These are phyloP conservation scores for Lepidurus arcticus DNA, from an alignment of 1,140 invertebrate genomes.

Conservation along the genomic window DNA sequence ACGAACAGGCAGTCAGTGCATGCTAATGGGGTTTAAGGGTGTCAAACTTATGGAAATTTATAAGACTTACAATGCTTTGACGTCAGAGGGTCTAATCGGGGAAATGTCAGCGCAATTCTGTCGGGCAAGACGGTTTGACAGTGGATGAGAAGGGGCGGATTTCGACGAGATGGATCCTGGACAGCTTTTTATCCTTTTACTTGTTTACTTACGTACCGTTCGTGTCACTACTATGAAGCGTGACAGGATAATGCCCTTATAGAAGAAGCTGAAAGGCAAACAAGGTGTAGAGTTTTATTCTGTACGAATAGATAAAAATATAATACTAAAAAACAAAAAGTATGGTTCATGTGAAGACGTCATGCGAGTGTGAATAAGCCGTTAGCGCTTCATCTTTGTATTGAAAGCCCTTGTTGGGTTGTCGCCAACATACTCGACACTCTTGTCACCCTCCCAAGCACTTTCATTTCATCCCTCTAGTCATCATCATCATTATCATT, in stretches of 20 bases:
- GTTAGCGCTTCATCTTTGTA: slow-evolving; percentile 11
- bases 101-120: neutral
- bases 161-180: neutral
- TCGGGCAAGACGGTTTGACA: neutral
- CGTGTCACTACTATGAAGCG: neutral
- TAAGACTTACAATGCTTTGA: neutral
- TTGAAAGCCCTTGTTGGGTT: slow-evolving; percentile 18
- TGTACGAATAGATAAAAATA: neutral
- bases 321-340: neutral
- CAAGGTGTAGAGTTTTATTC: neutral
- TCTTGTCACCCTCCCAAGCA: neutral
- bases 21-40: neutral
- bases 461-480: neutral
- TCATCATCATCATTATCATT: neutral
- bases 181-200: neutral
- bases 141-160: neutral
- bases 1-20: neutral
- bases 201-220: neutral
- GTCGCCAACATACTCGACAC: neutral
- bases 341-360: neutral
- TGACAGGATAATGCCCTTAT: neutral
- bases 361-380: neutral
- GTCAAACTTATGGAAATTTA: neutral
- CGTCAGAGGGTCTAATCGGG: neutral
- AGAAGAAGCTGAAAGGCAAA: neutral